Conservation (phyloP, 2,797 vertebrate genomes). For the Pogoniulus pusillus region DNA sequence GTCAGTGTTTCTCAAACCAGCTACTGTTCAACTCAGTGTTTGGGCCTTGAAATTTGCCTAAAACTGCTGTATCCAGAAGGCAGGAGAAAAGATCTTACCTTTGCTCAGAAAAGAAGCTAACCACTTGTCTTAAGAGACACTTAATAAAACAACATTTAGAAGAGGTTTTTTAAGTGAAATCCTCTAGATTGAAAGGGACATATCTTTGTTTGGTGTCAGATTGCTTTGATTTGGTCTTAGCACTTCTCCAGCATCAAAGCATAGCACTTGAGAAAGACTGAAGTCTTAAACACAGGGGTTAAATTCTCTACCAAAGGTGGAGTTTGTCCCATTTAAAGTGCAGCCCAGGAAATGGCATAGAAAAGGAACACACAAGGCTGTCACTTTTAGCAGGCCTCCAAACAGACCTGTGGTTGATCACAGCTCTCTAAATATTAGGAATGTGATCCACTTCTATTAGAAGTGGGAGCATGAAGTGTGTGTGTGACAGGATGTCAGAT, state of each 20-base stretch:
- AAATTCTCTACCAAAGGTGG: neutral
- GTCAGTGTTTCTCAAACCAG: neutral
- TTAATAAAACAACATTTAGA: neutral
- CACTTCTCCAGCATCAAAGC: neutral
- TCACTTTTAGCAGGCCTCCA: neutral
- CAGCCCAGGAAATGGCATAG: neutral
- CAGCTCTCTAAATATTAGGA: neutral
- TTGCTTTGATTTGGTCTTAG: neutral
- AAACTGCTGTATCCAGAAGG: neutral
- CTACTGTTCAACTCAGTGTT: neutral
- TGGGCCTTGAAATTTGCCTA: neutral
- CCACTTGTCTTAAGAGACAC: fast-evolving
- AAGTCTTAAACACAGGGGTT: neutral
- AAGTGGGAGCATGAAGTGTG: neutral
- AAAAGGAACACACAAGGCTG: neutral
- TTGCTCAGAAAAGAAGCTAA: neutral
- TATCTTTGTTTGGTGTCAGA: neutral
- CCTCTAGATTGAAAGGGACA: neutral
- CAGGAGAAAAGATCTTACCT: neutral
- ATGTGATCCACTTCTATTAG: neutral
- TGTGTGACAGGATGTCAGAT: neutral
- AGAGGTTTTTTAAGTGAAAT: neutral
- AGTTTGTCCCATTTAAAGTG: neutral
- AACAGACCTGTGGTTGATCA: neutral
- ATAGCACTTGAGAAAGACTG: neutral